Evolutionary conservation across 2,888 invertebrate genomes (phyloP).

Genomic region (Phengaris arion): DNA sequence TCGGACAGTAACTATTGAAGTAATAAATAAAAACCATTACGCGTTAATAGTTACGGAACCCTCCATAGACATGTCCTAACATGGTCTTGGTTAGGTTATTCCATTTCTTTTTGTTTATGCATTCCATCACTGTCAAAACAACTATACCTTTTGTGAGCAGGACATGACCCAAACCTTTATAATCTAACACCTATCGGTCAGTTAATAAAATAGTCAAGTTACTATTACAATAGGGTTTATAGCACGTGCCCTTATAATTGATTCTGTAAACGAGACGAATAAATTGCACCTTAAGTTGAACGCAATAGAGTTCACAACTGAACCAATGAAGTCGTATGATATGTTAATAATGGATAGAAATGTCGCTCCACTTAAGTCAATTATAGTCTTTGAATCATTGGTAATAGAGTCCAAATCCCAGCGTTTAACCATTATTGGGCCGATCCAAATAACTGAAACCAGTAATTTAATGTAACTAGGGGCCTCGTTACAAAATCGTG

Average conservation of each 20-base stretch:
- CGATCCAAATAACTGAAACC: constrained; percentile 47
- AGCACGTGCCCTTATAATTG: constrained; percentile 35
- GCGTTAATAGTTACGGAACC: too few relatives aligned
- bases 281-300: constrained; percentile 4
- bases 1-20: too few relatives aligned
- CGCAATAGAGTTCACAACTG: background rate
- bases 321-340: background rate
- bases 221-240: constrained; percentile 35
- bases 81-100: too few relatives aligned
- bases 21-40: too few relatives aligned
- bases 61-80: too few relatives aligned
- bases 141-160: background rate
- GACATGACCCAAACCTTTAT: background rate
- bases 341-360: background rate
- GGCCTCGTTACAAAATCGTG: constrained; percentile 50
- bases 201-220: constrained; percentile 34
- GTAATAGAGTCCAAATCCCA: constrained; percentile 30
- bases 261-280: background rate
- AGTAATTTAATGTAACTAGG: constrained; percentile 63
- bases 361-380: background rate
- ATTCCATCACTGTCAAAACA: background rate
- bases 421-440: constrained; percentile 34
- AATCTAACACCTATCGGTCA: constrained; percentile 17
- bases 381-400: background rate
- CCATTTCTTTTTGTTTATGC: too few relatives aligned